These are phyloP conservation scores for Macrosteles quadrilineatus DNA, from an alignment of 1,140 invertebrate genomes.

Conservation along the genomic window DNA sequence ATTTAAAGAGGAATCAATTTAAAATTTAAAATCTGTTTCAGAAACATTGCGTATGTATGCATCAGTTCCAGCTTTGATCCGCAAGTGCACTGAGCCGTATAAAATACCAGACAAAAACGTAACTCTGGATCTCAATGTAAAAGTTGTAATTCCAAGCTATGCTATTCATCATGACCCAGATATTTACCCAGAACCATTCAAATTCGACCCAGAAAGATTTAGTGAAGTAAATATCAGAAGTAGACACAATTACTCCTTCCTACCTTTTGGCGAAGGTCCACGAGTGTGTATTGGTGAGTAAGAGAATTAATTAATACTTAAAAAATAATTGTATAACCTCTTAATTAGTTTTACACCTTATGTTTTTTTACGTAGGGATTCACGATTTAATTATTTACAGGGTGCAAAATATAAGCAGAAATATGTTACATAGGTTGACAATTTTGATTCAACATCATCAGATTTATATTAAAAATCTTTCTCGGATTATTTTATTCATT, in stretches of 20 bases:
- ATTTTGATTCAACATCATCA: too few species aligned
- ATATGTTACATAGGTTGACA: too few species aligned
- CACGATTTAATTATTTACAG: too few species aligned
- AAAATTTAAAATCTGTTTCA: conserved; percentile 35
- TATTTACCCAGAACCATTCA: conserved; percentile 68
- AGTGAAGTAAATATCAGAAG: conserved; percentile 51
- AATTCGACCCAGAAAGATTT: conserved; percentile 76
- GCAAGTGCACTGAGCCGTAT: conserved; percentile 33
- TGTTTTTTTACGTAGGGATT: background rate
- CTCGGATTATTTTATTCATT: background rate
- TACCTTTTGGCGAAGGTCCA: conserved; percentile 65
- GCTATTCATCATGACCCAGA: conserved; percentile 63
- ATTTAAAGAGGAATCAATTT: too few species aligned
- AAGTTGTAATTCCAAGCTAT: conserved; percentile 57
- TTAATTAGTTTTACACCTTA: too few species aligned
- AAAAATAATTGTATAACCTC: background rate
- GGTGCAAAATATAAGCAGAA: too few species aligned
- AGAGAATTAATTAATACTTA: too few species aligned
- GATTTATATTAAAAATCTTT: background rate
- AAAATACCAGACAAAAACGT: conserved; percentile 31
- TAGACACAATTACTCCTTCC: conserved; percentile 50
- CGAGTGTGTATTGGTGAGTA: conserved; percentile 62
- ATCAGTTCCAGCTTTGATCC: conserved; percentile 18
- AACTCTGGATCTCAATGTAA: conserved; percentile 55
- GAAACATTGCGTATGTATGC: conserved; percentile 44